These are phyloP conservation scores for Chalcosyrphus nemorum DNA, from an alignment of 2,888 invertebrate species.

Conservation along the genomic window DNA sequence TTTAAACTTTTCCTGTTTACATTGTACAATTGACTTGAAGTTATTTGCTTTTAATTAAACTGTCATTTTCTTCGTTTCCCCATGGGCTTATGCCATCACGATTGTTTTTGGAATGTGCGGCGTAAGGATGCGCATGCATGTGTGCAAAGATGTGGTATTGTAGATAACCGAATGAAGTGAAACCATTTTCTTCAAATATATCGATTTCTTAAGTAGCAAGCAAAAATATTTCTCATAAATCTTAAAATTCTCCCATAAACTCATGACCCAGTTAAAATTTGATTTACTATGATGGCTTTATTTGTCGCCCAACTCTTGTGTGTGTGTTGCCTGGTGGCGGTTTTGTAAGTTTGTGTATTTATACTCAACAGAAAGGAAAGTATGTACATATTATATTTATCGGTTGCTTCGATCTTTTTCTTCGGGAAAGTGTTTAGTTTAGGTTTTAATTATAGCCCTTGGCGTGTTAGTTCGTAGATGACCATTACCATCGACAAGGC, in stretches of 20 bases:
- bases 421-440: background rate
- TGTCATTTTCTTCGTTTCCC: background rate
- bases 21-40: slow-evolving; percentile 3
- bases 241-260: background rate
- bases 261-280: slow-evolving; percentile 25
- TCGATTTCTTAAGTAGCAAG: background rate
- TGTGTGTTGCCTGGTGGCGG: background rate
- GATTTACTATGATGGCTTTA: slow-evolving; percentile 18
- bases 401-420: background rate
- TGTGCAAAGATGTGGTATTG: background rate
- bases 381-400: background rate
- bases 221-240: background rate
- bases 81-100: background rate
- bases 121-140: slow-evolving; percentile 5
- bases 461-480: background rate
- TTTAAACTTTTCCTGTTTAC: background rate
- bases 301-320: background rate
- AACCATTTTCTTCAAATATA: background rate
- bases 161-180: background rate
- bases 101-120: background rate
- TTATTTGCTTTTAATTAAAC: slow-evolving; percentile 35
- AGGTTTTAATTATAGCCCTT: background rate
- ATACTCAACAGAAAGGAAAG: too few relatives aligned
- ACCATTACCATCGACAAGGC: background rate
- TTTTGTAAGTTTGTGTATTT: background rate